Conservation (phyloP, 2,888 invertebrate genomes). For the Homarus gammarus region DNA sequence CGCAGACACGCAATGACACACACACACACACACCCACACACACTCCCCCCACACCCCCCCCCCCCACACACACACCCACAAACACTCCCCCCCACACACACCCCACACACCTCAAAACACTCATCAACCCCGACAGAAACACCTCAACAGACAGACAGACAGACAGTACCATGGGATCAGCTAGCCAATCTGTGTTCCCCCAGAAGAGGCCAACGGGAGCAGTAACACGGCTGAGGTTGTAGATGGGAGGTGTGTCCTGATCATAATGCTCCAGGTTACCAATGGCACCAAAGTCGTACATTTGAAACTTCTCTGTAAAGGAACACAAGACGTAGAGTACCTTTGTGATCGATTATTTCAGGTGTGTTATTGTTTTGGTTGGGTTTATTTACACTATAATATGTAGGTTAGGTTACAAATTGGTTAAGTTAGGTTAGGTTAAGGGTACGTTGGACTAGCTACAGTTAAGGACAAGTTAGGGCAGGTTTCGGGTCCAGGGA, state of each 20-base stretch:
- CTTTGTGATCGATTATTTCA: too few species aligned
- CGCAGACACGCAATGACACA: background rate
- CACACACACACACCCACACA: background rate
- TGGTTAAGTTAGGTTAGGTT: too few species aligned
- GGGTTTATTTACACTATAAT: too few species aligned
- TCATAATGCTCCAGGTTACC: conserved; percentile 77
- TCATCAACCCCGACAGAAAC: too few species aligned
- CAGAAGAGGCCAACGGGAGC: conserved; percentile 78
- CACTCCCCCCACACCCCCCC: background rate
- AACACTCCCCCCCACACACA: background rate
- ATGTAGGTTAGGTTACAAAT: too few species aligned
- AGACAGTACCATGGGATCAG: conserved; percentile 77
- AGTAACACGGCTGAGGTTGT: conserved; percentile 76
- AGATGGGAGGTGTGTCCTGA: conserved; percentile 76
- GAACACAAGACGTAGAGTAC: background rate
- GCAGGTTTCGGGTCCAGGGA: too few species aligned
- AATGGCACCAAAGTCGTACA: conserved; percentile 64
- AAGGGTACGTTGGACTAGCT: too few species aligned
- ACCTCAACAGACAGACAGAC: background rate
- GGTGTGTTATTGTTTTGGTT: too few species aligned
- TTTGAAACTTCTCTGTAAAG: conserved; percentile 53
- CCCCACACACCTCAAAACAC: too few species aligned
- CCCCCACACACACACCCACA: too few species aligned
- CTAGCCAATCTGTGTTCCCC: conserved; percentile 80
- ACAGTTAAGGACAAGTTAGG: too few species aligned